Evolutionary conservation across 2,797 vertebrate species (phyloP).

Genomic region (Phoebastria nigripes): DNA sequence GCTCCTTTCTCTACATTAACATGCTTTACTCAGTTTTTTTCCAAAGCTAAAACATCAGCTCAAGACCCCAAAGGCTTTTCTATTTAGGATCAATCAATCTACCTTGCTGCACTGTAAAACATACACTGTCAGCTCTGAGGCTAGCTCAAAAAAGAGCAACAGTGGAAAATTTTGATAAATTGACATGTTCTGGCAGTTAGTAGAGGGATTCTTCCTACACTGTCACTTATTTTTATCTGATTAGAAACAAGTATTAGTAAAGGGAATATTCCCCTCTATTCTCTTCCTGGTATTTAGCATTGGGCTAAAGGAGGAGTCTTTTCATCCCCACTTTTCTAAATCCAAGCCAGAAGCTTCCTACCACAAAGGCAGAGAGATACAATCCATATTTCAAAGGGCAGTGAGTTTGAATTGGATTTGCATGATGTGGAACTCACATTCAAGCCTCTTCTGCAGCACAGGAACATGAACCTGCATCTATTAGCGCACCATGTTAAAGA

Average conservation of each 20-base stretch:
- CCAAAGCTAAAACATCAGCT: slow-evolving; percentile 46
- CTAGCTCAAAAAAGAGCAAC: slow-evolving; percentile 53
- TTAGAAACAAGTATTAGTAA: slow-evolving; percentile 51
- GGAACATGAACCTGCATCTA: not conserved
- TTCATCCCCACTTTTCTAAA: not conserved
- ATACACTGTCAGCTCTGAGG: slow-evolving; percentile 48
- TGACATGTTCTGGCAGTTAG: slow-evolving; percentile 49
- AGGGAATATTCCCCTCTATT: slow-evolving; percentile 4
- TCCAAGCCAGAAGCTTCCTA: not conserved
- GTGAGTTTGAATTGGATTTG: not conserved
- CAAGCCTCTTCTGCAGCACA: not conserved
- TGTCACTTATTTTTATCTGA: slow-evolving; percentile 59
- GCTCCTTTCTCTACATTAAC: slow-evolving; percentile 59
- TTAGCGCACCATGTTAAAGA: not conserved
- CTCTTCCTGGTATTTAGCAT: not conserved
- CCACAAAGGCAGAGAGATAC: not conserved
- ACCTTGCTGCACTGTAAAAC: slow-evolving; percentile 62
- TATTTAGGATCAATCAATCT: slow-evolving; percentile 70
- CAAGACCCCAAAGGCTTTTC: slow-evolving; percentile 55
- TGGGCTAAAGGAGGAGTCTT: not conserved
- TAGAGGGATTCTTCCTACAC: slow-evolving; percentile 53
- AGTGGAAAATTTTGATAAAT: slow-evolving; percentile 59
- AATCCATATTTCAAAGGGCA: not conserved
- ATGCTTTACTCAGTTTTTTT: slow-evolving; percentile 53
- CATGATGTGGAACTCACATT: not conserved